Evolutionary conservation across 2,113 vertebrate species (phyloP), one percentile per base, ranked within the genome.

Genomic region (Apaloderma vittatum): DNA sequence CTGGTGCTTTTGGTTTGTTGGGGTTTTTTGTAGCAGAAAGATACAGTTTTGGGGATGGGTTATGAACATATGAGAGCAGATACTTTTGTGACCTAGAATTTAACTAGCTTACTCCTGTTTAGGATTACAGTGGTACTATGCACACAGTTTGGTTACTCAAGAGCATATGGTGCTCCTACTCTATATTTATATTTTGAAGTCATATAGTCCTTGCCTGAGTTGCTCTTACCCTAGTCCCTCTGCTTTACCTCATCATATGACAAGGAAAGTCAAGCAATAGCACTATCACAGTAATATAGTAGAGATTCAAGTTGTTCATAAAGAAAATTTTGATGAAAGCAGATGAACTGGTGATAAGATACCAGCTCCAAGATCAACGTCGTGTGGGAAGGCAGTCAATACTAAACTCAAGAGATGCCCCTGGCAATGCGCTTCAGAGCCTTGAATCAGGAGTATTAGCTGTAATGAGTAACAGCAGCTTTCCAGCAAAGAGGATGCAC

Each of bases 151-250:
- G 3, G 68, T 86, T 90, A 84, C 72, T 76, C 54, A 49, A 92
- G 67, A 94, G 52, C 91, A 95, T 86, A 71, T 92, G 84, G 65
- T 85, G 72, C 51, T 94, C 32, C 37, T 90, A 86, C 51, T 87
- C 62, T 86, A 8, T 90, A 76, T 95, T 93, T 90, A 40, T 55
- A 71, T 59, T 61, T 84, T 43, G 15, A 93, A 63, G 70, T 62
- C 74, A 65, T 65, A 43, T 34, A 88, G 72, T 52, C 40, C 23
- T 32, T 90, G 70, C 49, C 77, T 93, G 80, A 94, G 37, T 58
- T 89, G 54, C 51, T 80, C 7, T 77, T 85, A 84, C 57, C 65
- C 34, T 65, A 32, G 46, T 80, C 29, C 43, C 43, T 91, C 61
- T 71, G 52, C 43, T 85, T 75, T 74, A 70, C 30, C 27, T 66